Evolutionary conservation across 1,140 invertebrate genomes (phyloP), one percentile per base, ranked within the genome.

Genomic region (Cydia splendana): DNA sequence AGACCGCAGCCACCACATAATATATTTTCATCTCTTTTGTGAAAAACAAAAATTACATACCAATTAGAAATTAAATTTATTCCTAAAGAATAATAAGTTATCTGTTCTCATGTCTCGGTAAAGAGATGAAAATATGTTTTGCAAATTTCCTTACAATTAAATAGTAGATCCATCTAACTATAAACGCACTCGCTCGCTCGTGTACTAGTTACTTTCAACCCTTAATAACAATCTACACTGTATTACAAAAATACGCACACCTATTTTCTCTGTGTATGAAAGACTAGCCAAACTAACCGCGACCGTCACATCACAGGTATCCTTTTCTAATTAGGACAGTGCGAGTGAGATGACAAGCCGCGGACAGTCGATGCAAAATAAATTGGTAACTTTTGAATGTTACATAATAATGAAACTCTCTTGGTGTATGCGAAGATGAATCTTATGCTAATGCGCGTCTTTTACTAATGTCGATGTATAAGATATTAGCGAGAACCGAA

Each of bases 91-190:
- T 15, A 48, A 48, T 15, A 48, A 48, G 45, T 48, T 48, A 57
- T 57, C 53, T 13, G 10, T 9, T 57, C 53, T 18, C 15, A 57
- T 18, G 53, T 57, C 6, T 6, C 15, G 7, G 2, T 57, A 57
- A 20, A 57, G n/a, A 20, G 53, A 57, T 57, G 53, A 57, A 57
- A 57, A 57, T 57, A 57, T 57, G n/a, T 57, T 57, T 57, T 15
- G 12, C 53, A 9, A 57, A 7, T 7, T 57, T 18, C n/a, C 53
- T 57, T 62, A 24, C 20, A 24, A 62, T 62, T 62, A 62, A 24
- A 24, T 62, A 62, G 20, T 24, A 24, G 6, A 10, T 62, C 57
- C 57, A 10, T 62, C 10, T 24, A 62, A 62, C 51, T 53, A 53
- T 13, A 53, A 9, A 18, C 51, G 51, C 51, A 6, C 15, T 53